These are phyloP conservation scores for Coregonus sp. DNA, from an alignment of 2,797 vertebrate genomes.

Conservation along the genomic window DNA sequence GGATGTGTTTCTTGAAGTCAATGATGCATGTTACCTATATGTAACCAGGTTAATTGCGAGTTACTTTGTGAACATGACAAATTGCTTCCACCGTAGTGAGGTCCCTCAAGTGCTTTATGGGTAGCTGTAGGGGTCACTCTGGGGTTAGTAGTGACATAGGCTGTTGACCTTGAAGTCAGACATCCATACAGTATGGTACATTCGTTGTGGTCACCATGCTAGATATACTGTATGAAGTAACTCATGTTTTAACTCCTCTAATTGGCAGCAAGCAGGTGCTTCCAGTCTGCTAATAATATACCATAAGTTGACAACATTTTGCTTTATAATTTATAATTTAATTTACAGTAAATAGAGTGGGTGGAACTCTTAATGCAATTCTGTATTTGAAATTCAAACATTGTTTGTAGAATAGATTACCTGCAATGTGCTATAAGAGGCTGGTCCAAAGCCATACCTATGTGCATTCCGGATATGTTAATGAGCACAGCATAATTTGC, in stretches of 20 bases:
- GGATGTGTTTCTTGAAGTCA: slow-evolving; percentile 64
- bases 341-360: neutral
- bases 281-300: neutral
- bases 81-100: slow-evolving; percentile 58
- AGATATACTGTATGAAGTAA: neutral
- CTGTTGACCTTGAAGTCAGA: slow-evolving; percentile 66
- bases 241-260: neutral
- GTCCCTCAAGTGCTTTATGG: slow-evolving; percentile 66
- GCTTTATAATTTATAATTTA: neutral
- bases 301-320: neutral
- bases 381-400: neutral
- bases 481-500: neutral
- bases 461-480: neutral
- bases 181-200: slow-evolving; percentile 19
- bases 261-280: neutral
- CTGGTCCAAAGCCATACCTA: neutral
- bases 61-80: slow-evolving; percentile 70
- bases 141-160: slow-evolving; percentile 67
- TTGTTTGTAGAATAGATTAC: neutral
- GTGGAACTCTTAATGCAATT: neutral
- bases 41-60: slow-evolving; percentile 71
- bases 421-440: neutral
- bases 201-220: slow-evolving; percentile 15
- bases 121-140: slow-evolving; percentile 56
- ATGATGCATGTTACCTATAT: slow-evolving; percentile 73